phyloP scores from a whole-genome alignment of 2,797 vertebrate genomes.

The Podarcis lilfordi region DNA sequence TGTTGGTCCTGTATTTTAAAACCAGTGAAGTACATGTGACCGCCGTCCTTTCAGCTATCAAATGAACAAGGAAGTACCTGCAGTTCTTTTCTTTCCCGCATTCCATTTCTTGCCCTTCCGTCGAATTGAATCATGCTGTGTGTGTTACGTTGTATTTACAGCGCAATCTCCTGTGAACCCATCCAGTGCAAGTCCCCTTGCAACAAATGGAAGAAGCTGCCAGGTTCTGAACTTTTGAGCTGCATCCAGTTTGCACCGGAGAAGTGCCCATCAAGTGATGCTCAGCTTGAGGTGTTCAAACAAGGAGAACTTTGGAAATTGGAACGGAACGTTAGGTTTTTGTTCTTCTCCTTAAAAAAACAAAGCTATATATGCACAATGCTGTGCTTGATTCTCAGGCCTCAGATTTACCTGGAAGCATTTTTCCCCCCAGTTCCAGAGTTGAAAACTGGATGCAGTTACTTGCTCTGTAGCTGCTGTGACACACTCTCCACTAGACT shows the following conservation, averaged over 20 bases:
- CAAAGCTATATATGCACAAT: not conserved
- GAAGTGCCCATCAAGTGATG: not conserved
- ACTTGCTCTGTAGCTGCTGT: not conserved
- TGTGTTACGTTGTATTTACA: not conserved
- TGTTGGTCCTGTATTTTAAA: constrained; percentile 34
- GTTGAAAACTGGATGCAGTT: not conserved
- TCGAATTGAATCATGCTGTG: not conserved
- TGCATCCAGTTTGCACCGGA: not conserved
- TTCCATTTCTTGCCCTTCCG: not conserved
- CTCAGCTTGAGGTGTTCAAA: not conserved
- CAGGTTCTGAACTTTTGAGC: not conserved
- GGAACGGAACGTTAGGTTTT: not conserved
- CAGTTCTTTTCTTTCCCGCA: not conserved
- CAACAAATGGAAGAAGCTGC: not conserved
- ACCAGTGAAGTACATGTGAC: not conserved
- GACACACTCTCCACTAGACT: too few relatives aligned
- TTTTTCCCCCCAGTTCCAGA: not conserved
- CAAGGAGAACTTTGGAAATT: not conserved
- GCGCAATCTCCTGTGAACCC: not conserved
- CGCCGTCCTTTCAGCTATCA: constrained; percentile 7
- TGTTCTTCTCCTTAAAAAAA: not conserved
- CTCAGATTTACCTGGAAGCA: not conserved
- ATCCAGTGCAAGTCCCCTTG: not conserved
- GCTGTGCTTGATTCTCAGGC: not conserved
- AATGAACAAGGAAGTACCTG: not conserved